phyloP scores from a whole-genome alignment of 2,888 invertebrate genomes.

The Diarsia dahlii region DNA sequence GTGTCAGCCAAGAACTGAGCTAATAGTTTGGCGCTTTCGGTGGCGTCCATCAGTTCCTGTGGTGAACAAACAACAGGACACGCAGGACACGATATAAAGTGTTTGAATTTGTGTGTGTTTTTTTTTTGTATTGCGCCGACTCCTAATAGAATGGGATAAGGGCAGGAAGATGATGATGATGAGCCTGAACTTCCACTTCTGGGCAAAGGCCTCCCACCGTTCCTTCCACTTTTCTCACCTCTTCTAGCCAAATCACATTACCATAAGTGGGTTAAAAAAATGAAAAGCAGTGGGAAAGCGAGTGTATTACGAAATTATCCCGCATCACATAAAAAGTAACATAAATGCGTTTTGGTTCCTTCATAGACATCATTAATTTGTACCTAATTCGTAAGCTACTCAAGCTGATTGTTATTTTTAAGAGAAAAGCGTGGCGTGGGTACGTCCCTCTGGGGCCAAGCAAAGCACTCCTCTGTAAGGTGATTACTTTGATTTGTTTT shows the following conservation, averaged over 20 bases:
- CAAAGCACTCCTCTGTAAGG: constrained; percentile 71
- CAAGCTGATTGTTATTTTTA: constrained; percentile 71
- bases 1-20: no score
- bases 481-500: constrained; percentile 76
- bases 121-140: no score
- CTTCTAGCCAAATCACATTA: no score
- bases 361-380: constrained; percentile 27
- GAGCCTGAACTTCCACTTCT: no score
- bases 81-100: background rate
- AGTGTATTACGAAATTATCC: background rate
- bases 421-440: constrained; percentile 53
- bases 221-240: no score
- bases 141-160: no score
- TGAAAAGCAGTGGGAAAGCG: background rate
- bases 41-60: background rate
- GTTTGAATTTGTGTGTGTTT: no score
- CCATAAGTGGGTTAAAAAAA: background rate
- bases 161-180: no score
- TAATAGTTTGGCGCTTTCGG: background rate
- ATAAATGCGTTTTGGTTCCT: constrained; percentile 19
- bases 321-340: background rate
- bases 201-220: no score
- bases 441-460: constrained; percentile 64
- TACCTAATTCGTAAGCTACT: constrained; percentile 49
- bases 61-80: background rate